Conservation (phyloP, 1,140 invertebrate species). For the Triops cancriformis region DNA sequence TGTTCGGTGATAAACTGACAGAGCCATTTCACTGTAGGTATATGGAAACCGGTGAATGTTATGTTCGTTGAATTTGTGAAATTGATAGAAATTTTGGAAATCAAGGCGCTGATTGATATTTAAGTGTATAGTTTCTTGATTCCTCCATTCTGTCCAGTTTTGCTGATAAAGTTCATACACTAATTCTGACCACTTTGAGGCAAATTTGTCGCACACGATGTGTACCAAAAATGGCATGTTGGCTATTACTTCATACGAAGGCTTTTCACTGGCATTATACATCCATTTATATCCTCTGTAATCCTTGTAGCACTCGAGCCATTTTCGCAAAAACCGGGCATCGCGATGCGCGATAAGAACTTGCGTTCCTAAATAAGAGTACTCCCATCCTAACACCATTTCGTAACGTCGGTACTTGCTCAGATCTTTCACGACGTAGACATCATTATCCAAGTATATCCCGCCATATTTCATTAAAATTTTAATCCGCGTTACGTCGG, state of each 20-base stretch:
- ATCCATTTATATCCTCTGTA: conserved; percentile 28
- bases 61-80: background rate
- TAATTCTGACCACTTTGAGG: background rate
- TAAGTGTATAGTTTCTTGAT: background rate
- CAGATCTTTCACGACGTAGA: conserved; percentile 36
- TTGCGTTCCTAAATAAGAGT: conserved; percentile 34
- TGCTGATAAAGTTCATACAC: background rate
- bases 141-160: background rate
- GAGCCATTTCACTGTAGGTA: background rate
- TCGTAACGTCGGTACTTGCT: conserved; percentile 35
- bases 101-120: background rate
- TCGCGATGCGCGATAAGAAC: conserved; percentile 36
- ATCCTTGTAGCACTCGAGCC: conserved; percentile 32
- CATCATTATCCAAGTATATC: conserved; percentile 38
- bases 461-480: conserved; percentile 36
- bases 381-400: conserved; percentile 36
- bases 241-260: conserved; percentile 19
- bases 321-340: conserved; percentile 35
- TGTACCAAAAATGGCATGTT: conserved; percentile 26
- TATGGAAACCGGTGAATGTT: background rate
- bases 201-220: background rate
- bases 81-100: background rate
- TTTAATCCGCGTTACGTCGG: conserved; percentile 35
- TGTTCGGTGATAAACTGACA: background rate
- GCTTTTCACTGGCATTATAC: conserved; percentile 28